Evolutionary conservation across 1,140 invertebrate genomes (phyloP), one percentile per base, ranked within the genome.

Genomic region (Drosophila nikananu): DNA sequence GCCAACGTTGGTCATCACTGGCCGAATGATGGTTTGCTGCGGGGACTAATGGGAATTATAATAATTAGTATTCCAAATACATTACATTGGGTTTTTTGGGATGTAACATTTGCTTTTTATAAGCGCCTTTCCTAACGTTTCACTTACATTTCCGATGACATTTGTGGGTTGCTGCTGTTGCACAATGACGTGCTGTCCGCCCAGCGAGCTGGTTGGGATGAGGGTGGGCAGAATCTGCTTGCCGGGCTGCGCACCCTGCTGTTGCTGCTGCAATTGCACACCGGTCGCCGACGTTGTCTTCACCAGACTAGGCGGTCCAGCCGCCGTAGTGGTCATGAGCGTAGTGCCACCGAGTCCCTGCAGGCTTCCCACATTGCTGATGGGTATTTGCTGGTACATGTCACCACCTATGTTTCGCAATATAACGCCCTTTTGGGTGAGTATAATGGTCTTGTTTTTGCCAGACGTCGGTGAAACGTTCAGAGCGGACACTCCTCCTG

Each of bases 311-410:
- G 91, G 91, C 74, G 92, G 89, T 49, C 92, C 92, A 60, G 86
- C 84, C 78, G 91, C 80, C 57, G 82, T 84, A 52, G 86, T 92
- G 13, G 91, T 91, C 81, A 93, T 81, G 2, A 93, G 68, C 21
- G 92, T 93, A 17, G 91, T 76, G n/a, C 83, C 80, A 30, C 83
- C 78, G 2, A 93, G 59, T 25, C 83, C 81, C 25, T 89, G 80
- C 61, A 93, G 42, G 8, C 78, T 81, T 41, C 83, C 76, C 32
- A 93, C 86, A 76, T 92, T 93, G 37, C 91, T 92, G 8, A 93
- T 92, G 9, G 92, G 92, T 67, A 93, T 93, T 62, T 93, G 92
- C 54, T 93, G 92, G 66, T 92, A 93, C 82, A 93, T 92, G 48
- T 92, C 91, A 13, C 91, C 90, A 1, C 92, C 92, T 42, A 93